Evolutionary conservation across 1,140 invertebrate species (phyloP), one percentile per base, ranked within the genome.

Genomic region (Drosophila prosaltans): DNA sequence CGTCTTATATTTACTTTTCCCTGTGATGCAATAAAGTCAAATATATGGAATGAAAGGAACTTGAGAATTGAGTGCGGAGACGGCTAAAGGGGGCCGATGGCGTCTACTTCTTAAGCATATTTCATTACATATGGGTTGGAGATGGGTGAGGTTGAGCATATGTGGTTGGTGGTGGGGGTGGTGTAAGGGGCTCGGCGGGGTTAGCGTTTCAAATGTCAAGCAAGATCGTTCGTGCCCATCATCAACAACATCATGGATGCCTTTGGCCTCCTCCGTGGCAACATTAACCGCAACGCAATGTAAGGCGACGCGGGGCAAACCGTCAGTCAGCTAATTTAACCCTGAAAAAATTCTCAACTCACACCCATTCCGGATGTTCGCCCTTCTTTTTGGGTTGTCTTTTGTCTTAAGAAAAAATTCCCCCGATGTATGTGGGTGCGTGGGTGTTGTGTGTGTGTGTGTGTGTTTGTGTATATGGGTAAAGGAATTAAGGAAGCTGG

Each of bases 281-380:
- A 88, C 78, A 88, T 88, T 89, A 88, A 89, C 86, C 80, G 69
- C 84, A 89, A 55, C 62, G 66, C 65, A 65, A 68, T 26, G 45
- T 26, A 51, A 69, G 8, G 0, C 21, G 45, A 9, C 26, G 45
- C 1, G 45, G 21, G 45, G 21, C 45, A 74, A 36, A 80, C 71
- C 72, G 54, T 30, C 74, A 86, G 69, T 54, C 82, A 88, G 83
- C 83, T 83, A 88, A 88, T 88, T 88, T 89, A 80, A 80, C 83
- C 80, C 77, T 78, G 84, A 83, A 80, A 68, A 68, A 67, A 51
- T 51, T 51, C 45, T 51, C 1, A 3, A 10, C 45, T 26, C 45
- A 51, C 21, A 51, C 45, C 21, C 45, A 51, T 51, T 69, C 65
- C 83, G 45, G 45, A 51, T 51, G 45, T 83, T 68, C 51, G 69